Percentiles rank a stretch among this genome's conserved stretches.
phyloP scores from a whole-genome alignment of 2,113 vertebrate species.

The Rousettus leschenaultii region DNA sequence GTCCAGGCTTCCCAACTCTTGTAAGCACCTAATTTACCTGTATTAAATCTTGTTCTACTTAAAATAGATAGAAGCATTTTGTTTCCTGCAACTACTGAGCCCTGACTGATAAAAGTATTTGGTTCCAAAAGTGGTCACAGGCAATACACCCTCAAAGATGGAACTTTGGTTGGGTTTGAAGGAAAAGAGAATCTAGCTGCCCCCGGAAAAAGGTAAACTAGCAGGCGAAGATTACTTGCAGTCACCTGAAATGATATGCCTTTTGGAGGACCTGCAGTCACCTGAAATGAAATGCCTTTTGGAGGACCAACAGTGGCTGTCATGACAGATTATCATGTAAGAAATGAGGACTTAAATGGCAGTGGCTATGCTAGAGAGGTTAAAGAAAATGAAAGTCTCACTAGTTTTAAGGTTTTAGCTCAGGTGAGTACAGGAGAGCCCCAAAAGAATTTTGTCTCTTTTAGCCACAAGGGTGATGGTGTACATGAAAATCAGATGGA shows the following conservation, averaged over 20 bases:
- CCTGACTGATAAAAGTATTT: not conserved
- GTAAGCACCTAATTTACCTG: not conserved
- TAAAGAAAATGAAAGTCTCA: not conserved
- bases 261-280: not conserved
- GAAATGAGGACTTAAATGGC: not conserved
- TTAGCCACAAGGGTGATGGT: not conserved
- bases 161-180: not conserved
- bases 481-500: not conserved
- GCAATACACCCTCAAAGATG: not conserved
- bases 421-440: not conserved
- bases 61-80: not conserved
- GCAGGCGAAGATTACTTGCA: not conserved
- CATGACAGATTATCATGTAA: not conserved
- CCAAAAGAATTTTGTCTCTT: not conserved
- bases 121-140: not conserved
- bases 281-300: not conserved
- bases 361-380: not conserved
- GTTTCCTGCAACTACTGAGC: not conserved
- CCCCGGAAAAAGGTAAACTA: not conserved
- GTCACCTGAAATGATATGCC: not conserved
- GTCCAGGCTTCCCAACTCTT: not conserved
- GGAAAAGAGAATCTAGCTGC: not conserved
- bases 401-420: not conserved
- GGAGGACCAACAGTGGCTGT: not conserved
- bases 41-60: not conserved